phyloP scores from a whole-genome alignment of 2,888 invertebrate genomes.

The Orthosia incerta region DNA sequence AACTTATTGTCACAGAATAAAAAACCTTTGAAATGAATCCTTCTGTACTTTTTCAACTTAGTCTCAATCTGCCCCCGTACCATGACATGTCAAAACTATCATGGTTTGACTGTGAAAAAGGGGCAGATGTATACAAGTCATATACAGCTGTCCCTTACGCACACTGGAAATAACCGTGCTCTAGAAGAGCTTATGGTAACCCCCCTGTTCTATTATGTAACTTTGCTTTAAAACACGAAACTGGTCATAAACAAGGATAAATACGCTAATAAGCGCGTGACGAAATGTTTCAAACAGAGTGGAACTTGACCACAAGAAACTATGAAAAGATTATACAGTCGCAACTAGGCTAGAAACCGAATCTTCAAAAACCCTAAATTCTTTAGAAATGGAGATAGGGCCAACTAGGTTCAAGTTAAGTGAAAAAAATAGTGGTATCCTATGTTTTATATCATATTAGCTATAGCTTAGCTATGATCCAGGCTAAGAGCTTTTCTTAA shows the following conservation, averaged over 20 bases:
- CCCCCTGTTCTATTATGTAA: neutral
- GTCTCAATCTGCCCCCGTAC: neutral
- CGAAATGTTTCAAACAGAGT: conserved; percentile 38
- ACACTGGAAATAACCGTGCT: no score
- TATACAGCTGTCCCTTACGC: no score
- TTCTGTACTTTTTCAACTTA: neutral
- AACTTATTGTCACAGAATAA: neutral
- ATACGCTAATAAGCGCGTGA: conserved; percentile 27
- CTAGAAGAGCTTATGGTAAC: no score
- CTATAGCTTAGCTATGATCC: no score
- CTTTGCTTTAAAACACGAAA: conserved; percentile 8
- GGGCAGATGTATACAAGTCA: no score
- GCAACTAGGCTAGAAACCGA: neutral
- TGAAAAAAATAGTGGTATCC: neutral
- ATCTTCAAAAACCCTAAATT: neutral
- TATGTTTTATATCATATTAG: no score
- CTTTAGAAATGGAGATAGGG: no score
- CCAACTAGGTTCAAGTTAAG: neutral
- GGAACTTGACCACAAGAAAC: conserved; percentile 22
- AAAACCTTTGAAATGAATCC: neutral
- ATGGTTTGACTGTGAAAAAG: no score
- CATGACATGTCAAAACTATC: no score
- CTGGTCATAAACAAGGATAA: conserved; percentile 16
- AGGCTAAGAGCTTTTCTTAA: no score
- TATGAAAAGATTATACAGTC: neutral